A percentile compares a stretch with the other conserved stretches of the same genome.
These are phyloP conservation scores for Ptychodera flava DNA, from an alignment of 35 echinoderm and acorn worm genomes.

Conservation along the genomic window DNA sequence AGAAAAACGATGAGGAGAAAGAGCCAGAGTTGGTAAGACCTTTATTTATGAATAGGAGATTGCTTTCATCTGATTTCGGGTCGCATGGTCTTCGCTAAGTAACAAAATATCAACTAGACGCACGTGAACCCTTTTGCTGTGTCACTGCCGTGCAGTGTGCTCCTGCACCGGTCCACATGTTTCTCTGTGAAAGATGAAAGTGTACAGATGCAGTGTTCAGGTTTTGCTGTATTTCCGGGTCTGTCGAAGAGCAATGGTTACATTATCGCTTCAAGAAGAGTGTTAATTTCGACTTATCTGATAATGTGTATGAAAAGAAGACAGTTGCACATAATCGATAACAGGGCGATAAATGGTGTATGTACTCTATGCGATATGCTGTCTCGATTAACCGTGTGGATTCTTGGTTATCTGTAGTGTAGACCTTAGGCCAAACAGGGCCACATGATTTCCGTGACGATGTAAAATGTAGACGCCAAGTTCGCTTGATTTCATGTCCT, in stretches of 20 bases:
- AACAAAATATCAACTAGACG: not conserved
- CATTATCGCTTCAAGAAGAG: no score
- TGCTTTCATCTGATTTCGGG: not conserved
- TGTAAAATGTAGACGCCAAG: no score
- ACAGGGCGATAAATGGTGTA: no score
- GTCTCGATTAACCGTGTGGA: no score
- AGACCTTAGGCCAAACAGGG: no score
- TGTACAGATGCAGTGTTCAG: not conserved
- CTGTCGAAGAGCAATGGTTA: no score
- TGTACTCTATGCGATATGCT: no score
- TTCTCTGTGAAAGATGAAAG: not conserved
- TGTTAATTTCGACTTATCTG: not conserved
- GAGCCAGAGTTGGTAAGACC: slow-evolving; percentile 48
- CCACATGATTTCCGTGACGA: no score
- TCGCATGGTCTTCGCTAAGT: not conserved
- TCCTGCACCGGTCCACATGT: not conserved
- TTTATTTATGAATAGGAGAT: not conserved
- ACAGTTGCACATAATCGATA: no score
- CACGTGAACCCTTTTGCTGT: not conserved
- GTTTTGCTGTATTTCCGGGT: not conserved
- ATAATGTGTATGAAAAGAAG: no score
- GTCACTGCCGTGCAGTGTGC: not conserved
- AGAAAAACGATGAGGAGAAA: slow-evolving; percentile 50
- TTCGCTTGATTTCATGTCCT: no score
- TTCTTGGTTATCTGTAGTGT: no score